Evolutionary conservation across 2,888 invertebrate species (phyloP), one percentile per base, ranked within the genome.

Genomic region (Lycaena phlaeas): DNA sequence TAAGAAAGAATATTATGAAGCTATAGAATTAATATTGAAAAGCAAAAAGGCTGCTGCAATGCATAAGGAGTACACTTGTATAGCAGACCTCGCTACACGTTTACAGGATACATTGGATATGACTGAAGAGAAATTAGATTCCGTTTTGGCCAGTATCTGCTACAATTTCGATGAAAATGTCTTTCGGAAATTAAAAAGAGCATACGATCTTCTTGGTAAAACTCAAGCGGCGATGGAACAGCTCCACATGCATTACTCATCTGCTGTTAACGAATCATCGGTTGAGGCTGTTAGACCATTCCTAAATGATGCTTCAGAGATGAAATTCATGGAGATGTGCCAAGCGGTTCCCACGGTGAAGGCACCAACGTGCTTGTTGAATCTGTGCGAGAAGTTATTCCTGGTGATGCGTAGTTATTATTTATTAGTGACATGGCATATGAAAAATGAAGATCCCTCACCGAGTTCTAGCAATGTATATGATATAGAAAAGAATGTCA

Each of bases 161-260:
- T 87, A 88, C 41, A 88, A 89, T 52, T 96, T 95, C 64, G 93
- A 97, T 57, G 86, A 88, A 14, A 87, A 87, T 7, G 89, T 90
- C 4, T 98, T 97, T 64, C 86, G 88, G 6, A 92, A 95, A 53
- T 79, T 98, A 0, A 93, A 95, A 60, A 90, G 89, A 51, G 98
- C 98, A 0, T 98, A 97, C 63, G 88, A 89, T 27, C 81, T 97
- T 14, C 74, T 98, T 2, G 96, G 96, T 1, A 98, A 98, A 73
- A 94, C 94, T 0, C 91, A 96, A 72, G 91, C 92, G 2, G 95
- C 96, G 0, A 93, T 97, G 89, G 97, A 98, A 68, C 96, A 97
- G 66, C 72, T 98, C 6, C 95, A 96, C 54, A 96, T 98, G 89
- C 96, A 97, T 67, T 97, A 95, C 59, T 93, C 96, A 0, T 95